phyloP scores from a whole-genome alignment of 2,113 vertebrate species.

The Plectropomus leopardus region DNA sequence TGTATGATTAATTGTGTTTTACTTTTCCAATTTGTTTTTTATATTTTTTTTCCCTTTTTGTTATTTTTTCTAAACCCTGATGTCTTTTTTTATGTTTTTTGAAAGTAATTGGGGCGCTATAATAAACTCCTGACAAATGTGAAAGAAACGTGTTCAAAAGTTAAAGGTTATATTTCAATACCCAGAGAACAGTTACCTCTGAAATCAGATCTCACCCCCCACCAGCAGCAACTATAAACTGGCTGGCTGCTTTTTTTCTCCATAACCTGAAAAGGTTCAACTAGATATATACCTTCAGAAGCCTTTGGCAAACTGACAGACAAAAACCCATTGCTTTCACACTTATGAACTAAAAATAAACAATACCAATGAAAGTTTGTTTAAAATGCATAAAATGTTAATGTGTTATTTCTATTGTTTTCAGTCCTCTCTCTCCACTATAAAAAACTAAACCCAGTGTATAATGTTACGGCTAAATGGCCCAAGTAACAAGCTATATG shows the following conservation, averaged over 20 bases:
- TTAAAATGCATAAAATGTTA: too few species aligned
- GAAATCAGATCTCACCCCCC: conserved; percentile 51
- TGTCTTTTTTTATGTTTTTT: neutral
- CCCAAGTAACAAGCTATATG: neutral
- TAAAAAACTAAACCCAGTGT: neutral
- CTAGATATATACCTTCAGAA: conserved; percentile 19
- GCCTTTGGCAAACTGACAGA: neutral
- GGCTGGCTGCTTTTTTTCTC: conserved; percentile 10
- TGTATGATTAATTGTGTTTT: too few species aligned
- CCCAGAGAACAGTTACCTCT: conserved; percentile 26
- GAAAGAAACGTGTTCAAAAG: conserved; percentile 13
- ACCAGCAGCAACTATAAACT: conserved; percentile 35
- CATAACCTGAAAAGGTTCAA: conserved; percentile 10
- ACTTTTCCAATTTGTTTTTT: neutral
- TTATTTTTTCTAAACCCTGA: neutral
- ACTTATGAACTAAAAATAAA: neutral
- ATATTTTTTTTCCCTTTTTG: neutral
- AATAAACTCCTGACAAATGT: conserved; percentile 7
- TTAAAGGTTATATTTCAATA: conserved; percentile 8
- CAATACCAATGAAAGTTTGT: neutral
- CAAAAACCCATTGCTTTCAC: neutral
- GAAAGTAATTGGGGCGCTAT: neutral
- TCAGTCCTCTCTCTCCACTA: neutral
- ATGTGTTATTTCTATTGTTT: neutral
- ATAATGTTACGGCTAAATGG: neutral